A percentile compares a stretch with the other conserved stretches of the same genome.
Evolutionary conservation across 2,797 vertebrate genomes (phyloP).

Genomic region (Poecilia picta): DNA sequence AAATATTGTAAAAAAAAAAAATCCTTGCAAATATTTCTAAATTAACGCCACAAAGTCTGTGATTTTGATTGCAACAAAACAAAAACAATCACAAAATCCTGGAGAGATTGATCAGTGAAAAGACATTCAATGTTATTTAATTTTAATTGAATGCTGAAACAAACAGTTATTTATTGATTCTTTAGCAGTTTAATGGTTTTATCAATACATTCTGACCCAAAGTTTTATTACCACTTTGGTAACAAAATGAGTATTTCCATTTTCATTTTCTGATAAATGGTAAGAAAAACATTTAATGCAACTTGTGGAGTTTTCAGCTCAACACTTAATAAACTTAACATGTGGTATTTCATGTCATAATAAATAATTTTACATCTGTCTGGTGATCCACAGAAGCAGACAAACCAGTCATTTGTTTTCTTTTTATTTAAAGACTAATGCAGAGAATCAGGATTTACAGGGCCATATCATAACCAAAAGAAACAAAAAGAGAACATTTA

Average conservation of each 20-base stretch:
- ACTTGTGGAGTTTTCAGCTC: neutral
- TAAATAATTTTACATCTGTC: neutral
- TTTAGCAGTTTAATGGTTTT: too few relatives aligned
- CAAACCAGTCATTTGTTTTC: conserved; percentile 69
- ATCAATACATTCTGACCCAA: too few relatives aligned
- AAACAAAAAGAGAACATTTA: conserved; percentile 82
- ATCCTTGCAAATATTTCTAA: too few relatives aligned
- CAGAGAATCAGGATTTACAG: conserved; percentile 85
- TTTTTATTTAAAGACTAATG: conserved; percentile 87
- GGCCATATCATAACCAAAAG: conserved; percentile 81
- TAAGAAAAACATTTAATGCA: neutral
- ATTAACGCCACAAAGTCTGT: too few relatives aligned
- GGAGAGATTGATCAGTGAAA: too few relatives aligned
- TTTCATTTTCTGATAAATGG: neutral
- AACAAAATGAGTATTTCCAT: neutral
- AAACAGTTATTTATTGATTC: too few relatives aligned
- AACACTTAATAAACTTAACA: neutral
- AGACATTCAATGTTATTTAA: too few relatives aligned
- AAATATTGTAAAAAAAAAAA: too few relatives aligned
- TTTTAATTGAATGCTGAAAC: too few relatives aligned
- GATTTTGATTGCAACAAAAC: too few relatives aligned
- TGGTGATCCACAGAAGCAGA: conserved; percentile 7
- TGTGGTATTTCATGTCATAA: neutral
- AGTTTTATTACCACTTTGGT: too few relatives aligned
- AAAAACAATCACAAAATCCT: too few relatives aligned